Evolutionary conservation across 1,140 invertebrate genomes (phyloP).

Genomic region (Chrysomallon squamiferum): DNA sequence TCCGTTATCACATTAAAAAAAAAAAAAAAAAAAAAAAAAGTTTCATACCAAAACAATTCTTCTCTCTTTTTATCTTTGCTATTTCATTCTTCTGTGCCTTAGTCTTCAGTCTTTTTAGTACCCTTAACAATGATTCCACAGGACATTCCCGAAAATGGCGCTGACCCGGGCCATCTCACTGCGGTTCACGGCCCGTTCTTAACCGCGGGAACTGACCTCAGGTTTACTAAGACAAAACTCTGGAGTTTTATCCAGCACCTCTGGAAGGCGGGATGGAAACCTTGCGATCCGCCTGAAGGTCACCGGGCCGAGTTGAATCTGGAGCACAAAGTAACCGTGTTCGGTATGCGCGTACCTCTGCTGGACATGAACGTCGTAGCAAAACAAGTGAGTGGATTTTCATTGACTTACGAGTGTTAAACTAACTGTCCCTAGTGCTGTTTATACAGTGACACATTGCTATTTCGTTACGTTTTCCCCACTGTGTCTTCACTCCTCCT

Average conservation of each 20-base stretch:
- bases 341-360: slow-evolving; percentile 66
- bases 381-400: slow-evolving; percentile 67
- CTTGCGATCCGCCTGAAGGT: slow-evolving; percentile 51
- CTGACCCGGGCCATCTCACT: slow-evolving; percentile 80
- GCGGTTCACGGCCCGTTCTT: slow-evolving; percentile 74
- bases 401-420: no score
- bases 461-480: no score
- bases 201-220: slow-evolving; percentile 67
- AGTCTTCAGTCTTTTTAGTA: no score
- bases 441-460: no score
- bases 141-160: slow-evolving; percentile 93
- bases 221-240: slow-evolving; percentile 56
- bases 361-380: slow-evolving; percentile 69
- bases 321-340: slow-evolving; percentile 68
- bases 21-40: no score
- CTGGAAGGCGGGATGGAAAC: slow-evolving; percentile 62
- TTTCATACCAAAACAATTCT: no score
- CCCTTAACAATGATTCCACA: no score
- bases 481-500: no score
- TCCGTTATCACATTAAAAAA: no score
- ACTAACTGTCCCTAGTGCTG: no score
- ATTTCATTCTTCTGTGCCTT: no score
- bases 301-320: slow-evolving; percentile 72
- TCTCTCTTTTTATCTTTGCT: no score
- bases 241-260: slow-evolving; percentile 60